Percentiles rank a stretch among this genome's conserved stretches.
These are phyloP conservation scores for Dryobotodes eremita DNA, from an alignment of 2,888 invertebrate species.

Conservation along the genomic window DNA sequence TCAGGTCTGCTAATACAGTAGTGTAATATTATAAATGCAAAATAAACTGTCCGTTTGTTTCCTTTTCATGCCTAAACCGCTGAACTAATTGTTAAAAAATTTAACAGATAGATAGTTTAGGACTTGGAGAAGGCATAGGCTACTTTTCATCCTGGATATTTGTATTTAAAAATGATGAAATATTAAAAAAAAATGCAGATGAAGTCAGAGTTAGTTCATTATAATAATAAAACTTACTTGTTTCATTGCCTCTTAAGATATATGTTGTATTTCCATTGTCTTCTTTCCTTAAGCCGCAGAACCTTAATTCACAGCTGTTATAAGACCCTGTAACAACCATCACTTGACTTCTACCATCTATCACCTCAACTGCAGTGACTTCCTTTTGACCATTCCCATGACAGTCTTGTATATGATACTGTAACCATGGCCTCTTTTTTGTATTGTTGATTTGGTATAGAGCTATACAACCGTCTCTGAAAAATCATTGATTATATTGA, in stretches of 20 bases:
- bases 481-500: constrained; percentile 57
- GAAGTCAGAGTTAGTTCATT: not conserved
- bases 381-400: constrained; percentile 80
- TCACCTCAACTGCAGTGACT: constrained; percentile 83
- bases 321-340: constrained; percentile 78
- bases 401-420: constrained; percentile 79
- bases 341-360: constrained; percentile 64
- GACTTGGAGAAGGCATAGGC: not conserved
- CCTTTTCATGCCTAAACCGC: not conserved
- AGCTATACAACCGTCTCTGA: constrained; percentile 84
- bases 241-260: constrained; percentile 36
- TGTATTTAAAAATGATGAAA: not conserved
- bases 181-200: not conserved
- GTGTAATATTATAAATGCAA: not conserved
- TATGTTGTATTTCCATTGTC: constrained; percentile 34
- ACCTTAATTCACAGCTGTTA: constrained; percentile 71
- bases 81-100: not conserved
- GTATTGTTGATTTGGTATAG: constrained; percentile 74
- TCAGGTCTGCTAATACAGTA: no score
- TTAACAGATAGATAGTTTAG: not conserved
- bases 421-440: constrained; percentile 72
- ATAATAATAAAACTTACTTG: constrained; percentile 42
- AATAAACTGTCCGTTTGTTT: not conserved
- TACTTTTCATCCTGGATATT: not conserved
- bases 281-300: constrained; percentile 56